These are phyloP conservation scores for Apis laboriosa DNA, from an alignment of 1,140 invertebrate species.

Conservation along the genomic window DNA sequence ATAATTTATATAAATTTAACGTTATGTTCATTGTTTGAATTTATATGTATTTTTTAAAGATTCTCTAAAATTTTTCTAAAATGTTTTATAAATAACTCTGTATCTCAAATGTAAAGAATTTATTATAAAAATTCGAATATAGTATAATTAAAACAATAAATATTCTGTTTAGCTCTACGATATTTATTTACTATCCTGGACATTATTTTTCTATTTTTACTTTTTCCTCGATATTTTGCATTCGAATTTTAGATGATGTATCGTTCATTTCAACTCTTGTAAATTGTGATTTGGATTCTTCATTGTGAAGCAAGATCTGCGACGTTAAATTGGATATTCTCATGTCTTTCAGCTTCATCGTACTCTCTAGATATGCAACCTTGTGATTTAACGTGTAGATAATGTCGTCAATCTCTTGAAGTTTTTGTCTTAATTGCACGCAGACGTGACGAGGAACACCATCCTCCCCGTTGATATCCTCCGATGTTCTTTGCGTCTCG, in stretches of 20 bases:
- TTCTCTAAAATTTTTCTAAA: too few relatives aligned
- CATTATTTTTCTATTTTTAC: neutral
- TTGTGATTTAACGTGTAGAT: slow-evolving; percentile 75
- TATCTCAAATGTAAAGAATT: neutral
- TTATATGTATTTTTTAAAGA: too few relatives aligned
- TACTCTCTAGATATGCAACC: slow-evolving; percentile 79
- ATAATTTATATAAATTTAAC: too few relatives aligned
- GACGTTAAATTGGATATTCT: slow-evolving; percentile 78
- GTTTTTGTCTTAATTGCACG: slow-evolving; percentile 71
- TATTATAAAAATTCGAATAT: neutral
- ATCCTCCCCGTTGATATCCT: slow-evolving; percentile 65
- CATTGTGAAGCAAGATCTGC: slow-evolving; percentile 54
- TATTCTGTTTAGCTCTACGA: neutral
- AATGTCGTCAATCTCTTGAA: slow-evolving; percentile 74
- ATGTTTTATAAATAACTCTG: neutral
- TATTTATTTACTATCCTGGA: slow-evolving; percentile 5
- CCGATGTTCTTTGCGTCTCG: neutral
- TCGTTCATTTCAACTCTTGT: slow-evolving; percentile 28
- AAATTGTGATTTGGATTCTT: slow-evolving; percentile 38
- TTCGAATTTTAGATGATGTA: slow-evolving; percentile 13
- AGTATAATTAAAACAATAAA: neutral
- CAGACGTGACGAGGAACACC: slow-evolving; percentile 77
- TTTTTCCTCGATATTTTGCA: slow-evolving; percentile 17
- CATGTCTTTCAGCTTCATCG: slow-evolving; percentile 80
- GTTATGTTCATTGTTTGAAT: too few relatives aligned